A percentile compares a stretch with the other conserved stretches of the same genome.
Conservation (phyloP, 2,888 invertebrate genomes). For the Rhorus exstirpatorius region DNA sequence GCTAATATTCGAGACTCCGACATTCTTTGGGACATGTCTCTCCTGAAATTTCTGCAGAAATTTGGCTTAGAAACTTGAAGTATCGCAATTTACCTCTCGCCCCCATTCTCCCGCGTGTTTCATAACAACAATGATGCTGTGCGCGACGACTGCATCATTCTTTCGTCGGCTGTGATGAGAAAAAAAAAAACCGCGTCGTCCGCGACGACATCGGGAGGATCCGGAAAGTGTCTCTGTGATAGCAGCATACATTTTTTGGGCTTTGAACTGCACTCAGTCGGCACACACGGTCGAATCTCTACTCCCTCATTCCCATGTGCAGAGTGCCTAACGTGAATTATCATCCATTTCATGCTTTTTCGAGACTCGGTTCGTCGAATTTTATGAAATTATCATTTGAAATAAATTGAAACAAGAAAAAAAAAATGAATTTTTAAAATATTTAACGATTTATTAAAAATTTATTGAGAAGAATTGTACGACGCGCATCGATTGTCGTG, state of each 20-base stretch:
- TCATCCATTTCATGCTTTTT: not conserved
- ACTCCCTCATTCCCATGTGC: not conserved
- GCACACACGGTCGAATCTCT: slow-evolving; percentile 41
- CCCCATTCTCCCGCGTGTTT: not conserved
- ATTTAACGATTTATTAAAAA: too few relatives aligned
- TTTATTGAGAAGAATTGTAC: too few relatives aligned
- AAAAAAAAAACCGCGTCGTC: slow-evolving; percentile 12
- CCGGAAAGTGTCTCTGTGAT: slow-evolving; percentile 38
- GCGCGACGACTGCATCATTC: slow-evolving; percentile 9
- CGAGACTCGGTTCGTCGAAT: not conserved
- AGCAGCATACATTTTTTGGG: slow-evolving; percentile 13
- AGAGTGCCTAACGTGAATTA: slow-evolving; percentile 7
- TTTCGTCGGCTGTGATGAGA: slow-evolving; percentile 17
- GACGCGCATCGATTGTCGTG: too few relatives aligned
- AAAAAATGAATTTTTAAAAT: too few relatives aligned
- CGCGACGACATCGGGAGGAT: slow-evolving; percentile 23
- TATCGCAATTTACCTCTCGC: slow-evolving; percentile 49
- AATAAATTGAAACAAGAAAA: too few relatives aligned
- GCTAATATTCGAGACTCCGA: not conserved
- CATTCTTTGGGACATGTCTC: slow-evolving; percentile 14
- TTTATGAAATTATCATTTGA: not conserved
- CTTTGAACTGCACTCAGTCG: slow-evolving; percentile 61
- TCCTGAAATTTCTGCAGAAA: slow-evolving; percentile 30
- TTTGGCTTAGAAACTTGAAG: slow-evolving; percentile 52
- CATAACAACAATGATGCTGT: slow-evolving; percentile 24